Evolutionary conservation across 2,797 vertebrate species (phyloP).

Genomic region (Pogonophryne albipinna): DNA sequence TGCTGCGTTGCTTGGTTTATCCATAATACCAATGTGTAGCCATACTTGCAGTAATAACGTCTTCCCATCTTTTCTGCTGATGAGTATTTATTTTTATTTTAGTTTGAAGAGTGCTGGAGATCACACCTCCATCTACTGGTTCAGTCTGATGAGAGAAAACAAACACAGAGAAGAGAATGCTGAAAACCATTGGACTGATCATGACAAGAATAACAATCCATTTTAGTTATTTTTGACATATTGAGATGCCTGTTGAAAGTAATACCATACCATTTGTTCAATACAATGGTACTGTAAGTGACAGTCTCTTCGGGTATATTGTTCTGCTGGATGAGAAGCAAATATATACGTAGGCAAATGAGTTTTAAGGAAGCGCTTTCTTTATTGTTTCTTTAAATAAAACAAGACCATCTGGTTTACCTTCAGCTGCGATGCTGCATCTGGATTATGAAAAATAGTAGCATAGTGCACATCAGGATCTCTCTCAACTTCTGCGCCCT

Average conservation of each 20-base stretch:
- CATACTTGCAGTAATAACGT: background rate
- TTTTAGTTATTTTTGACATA: background rate
- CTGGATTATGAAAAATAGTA: conserved; percentile 5
- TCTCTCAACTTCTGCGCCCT: background rate
- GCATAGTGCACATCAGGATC: conserved; percentile 20
- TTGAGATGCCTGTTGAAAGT: background rate
- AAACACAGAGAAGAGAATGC: background rate
- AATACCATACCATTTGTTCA: conserved; percentile 8
- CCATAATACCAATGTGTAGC: background rate
- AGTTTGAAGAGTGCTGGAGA: conserved; percentile 24
- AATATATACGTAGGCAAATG: background rate
- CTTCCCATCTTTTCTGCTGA: background rate
- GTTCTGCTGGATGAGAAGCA: conserved; percentile 1
- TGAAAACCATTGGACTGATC: background rate
- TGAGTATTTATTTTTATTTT: background rate
- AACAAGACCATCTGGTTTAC: background rate
- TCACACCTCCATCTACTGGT: conserved; percentile 22
- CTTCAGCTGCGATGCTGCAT: background rate
- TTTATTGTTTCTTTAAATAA: background rate
- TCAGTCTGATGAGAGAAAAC: conserved; percentile 22
- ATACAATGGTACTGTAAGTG: conserved; percentile 18
- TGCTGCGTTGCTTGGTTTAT: background rate
- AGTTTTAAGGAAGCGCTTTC: background rate
- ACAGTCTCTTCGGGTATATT: background rate
- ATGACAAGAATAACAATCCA: background rate